These are phyloP conservation scores for Linnaemya tessellans DNA, from an alignment of 2,888 invertebrate species.

Conservation along the genomic window DNA sequence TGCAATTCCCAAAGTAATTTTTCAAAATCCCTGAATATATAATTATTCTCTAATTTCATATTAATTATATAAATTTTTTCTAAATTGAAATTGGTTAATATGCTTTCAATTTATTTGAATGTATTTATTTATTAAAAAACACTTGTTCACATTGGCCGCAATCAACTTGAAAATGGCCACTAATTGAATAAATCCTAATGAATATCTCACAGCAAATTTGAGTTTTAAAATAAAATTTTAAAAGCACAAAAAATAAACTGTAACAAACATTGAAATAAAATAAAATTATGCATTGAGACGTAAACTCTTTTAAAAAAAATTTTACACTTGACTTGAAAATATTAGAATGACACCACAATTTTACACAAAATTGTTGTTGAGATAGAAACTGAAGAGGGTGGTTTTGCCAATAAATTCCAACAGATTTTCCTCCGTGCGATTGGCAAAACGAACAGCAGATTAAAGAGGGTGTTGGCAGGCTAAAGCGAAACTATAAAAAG, in stretches of 20 bases:
- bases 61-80: too few relatives aligned
- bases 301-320: constrained; percentile 58
- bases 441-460: constrained; percentile 26
- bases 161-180: constrained; percentile 61
- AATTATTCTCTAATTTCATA: too few relatives aligned
- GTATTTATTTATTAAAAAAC: constrained; percentile 33
- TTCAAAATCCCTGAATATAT: too few relatives aligned
- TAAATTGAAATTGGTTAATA: background rate
- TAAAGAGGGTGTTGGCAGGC: constrained; percentile 52
- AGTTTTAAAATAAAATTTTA: constrained; percentile 42
- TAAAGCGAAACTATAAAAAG: constrained; percentile 39
- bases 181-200: constrained; percentile 36
- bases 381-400: constrained; percentile 48
- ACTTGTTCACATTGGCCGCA: constrained; percentile 64
- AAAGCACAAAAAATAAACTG: constrained; percentile 27
- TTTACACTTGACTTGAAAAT: constrained; percentile 62
- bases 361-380: constrained; percentile 13
- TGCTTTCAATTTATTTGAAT: background rate
- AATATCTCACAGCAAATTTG: constrained; percentile 19
- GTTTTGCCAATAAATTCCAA: constrained; percentile 46
- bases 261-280: constrained; percentile 36
- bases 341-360: constrained; percentile 60
- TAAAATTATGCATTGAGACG: constrained; percentile 58
- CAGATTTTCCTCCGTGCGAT: constrained; percentile 60
- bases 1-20: too few relatives aligned